Evolutionary conservation across 2,888 invertebrate species (phyloP).

Genomic region (Bruchidius siliquastri): DNA sequence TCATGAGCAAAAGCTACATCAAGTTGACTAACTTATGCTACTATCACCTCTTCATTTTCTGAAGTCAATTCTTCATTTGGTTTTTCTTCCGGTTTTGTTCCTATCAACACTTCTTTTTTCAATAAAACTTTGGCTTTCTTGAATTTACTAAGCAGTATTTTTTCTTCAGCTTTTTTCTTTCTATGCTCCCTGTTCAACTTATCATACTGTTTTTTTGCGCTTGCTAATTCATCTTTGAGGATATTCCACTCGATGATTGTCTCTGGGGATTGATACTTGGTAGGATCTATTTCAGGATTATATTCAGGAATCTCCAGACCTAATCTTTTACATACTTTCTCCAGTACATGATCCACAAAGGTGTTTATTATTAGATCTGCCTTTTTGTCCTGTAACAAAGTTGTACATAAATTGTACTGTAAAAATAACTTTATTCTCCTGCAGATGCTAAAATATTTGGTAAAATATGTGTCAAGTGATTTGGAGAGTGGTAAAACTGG

Average conservation of each 20-base stretch:
- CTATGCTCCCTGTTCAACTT: conserved; percentile 44
- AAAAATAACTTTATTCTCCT: too few relatives aligned
- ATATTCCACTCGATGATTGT: conserved; percentile 71
- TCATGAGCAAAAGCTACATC: background rate
- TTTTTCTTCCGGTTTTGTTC: background rate
- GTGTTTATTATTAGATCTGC: conserved; percentile 83
- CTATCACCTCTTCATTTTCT: background rate
- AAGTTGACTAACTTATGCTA: background rate
- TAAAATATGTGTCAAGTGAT: too few relatives aligned
- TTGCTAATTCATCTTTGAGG: conserved; percentile 54
- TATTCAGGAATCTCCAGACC: conserved; percentile 72
- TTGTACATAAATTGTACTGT: too few relatives aligned
- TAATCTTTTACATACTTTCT: conserved; percentile 68
- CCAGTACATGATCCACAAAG: conserved; percentile 81
- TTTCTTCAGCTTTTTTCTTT: conserved; percentile 32
- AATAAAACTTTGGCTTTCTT: conserved; percentile 13
- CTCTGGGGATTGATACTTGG: conserved; percentile 47
- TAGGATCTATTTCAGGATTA: conserved; percentile 61
- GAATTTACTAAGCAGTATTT: conserved; percentile 14
- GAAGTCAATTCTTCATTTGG: background rate
- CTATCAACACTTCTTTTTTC: conserved; percentile 12
- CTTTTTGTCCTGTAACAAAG: conserved; percentile 72
- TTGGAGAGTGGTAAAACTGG: too few relatives aligned
- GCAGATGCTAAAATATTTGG: too few relatives aligned
- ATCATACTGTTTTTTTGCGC: conserved; percentile 60